Base-by-base conservation (phyloP, 2,797 vertebrate genomes). In the Sebastes diaconus region DNA sequence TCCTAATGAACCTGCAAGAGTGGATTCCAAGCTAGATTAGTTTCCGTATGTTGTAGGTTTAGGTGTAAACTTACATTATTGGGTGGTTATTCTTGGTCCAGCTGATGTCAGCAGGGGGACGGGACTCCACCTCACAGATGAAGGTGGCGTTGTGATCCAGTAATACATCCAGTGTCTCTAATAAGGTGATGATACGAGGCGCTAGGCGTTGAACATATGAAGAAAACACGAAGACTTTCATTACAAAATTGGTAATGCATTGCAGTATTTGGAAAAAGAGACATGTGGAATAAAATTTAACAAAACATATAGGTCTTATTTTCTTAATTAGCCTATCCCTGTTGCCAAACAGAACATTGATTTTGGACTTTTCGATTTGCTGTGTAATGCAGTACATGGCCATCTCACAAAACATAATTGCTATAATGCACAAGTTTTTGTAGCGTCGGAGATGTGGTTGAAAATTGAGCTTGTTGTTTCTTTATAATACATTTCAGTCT, bases 41-140 rank as follows among this genome's bases (percentile, higher is more conserved):
- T 34, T 13, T 3, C 1, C 60, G 1, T 12, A 39, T 36, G 18
- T 12, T 54, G 4, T 4, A 57, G 4, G 11, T 36, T 34, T 6
- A 12, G 20, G 12, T 32, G 7, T 32, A 16, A n/a, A 75, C 96
- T 90, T 91, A 99, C 98, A 97, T 97, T 87, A 99, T 98, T 30
- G 95, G 97, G 81, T 98, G 96, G 93, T 98, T 98, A 87, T 99
- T 99, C 79, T 97, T 97, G 1, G 96, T 98, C 99, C 99, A 99
- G 0, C 95, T 97, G 83, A 99, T 96, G 80, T 98, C 97, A 0
- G 98, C 95, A 27, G 95, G 92, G 4, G 99, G 98, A 6, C 96
- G 94, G 1, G 99, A 98, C 85, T 99, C 97, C 77, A 99, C 98
- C 3, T 97, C 97, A 74, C 99, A 99, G 93, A 99, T 97, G 87